These are phyloP conservation scores for Varanus salvator DNA, from an alignment of 2,113 vertebrate species.

Conservation along the genomic window DNA sequence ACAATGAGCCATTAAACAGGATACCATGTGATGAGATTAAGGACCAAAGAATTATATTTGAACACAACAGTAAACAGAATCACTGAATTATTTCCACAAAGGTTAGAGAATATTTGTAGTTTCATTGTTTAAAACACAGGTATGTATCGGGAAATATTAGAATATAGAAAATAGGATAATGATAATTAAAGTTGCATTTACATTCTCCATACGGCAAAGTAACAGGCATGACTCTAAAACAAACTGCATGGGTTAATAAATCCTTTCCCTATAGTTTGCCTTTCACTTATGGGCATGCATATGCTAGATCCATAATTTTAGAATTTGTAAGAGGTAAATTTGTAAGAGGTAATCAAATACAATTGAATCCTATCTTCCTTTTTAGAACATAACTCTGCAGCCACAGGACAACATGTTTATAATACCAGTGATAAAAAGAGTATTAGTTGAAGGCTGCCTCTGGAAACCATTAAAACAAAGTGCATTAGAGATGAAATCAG, in stretches of 20 bases:
- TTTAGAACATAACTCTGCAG: not conserved
- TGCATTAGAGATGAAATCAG: conserved; percentile 5
- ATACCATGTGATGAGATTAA: conserved; percentile 43
- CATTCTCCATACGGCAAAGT: not conserved
- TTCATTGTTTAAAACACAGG: conserved; percentile 8
- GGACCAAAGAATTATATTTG: conserved; percentile 38
- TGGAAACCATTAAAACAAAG: conserved; percentile 10
- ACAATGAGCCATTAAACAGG: conserved; percentile 64
- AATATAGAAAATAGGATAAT: not conserved
- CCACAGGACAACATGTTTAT: not conserved
- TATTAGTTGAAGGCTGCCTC: not conserved
- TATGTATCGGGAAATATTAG: too few relatives aligned
- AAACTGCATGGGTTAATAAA: not conserved
- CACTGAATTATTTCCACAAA: conserved; percentile 5
- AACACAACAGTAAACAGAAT: conserved; percentile 44
- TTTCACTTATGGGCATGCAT: not conserved
- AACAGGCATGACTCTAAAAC: not conserved
- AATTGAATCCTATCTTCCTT: not conserved
- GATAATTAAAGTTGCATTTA: not conserved
- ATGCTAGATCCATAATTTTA: not conserved
- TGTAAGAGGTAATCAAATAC: not conserved
- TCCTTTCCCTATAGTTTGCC: not conserved
- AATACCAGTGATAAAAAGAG: not conserved
- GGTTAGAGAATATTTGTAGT: not conserved
- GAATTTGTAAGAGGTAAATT: not conserved